phyloP scores from a whole-genome alignment of 2,888 invertebrate genomes.

The Elegia similella region DNA sequence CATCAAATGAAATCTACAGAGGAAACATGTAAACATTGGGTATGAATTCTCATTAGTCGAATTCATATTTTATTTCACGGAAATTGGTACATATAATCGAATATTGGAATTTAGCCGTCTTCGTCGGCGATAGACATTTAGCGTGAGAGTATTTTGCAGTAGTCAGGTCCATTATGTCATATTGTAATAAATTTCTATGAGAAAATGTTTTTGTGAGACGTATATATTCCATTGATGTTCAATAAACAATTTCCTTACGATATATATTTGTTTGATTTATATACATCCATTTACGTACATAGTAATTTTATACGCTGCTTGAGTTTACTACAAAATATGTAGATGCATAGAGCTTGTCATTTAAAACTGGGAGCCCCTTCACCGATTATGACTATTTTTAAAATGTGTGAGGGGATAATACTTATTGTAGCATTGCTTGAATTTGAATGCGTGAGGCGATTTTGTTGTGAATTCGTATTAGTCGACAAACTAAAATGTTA shows the following conservation, averaged over 20 bases:
- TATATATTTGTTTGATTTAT: constrained; percentile 28
- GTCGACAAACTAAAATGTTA: no score
- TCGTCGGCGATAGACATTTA: constrained; percentile 34
- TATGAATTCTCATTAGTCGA: constrained; percentile 6
- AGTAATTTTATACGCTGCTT: background rate
- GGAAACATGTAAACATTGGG: constrained; percentile 6
- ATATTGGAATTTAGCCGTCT: constrained; percentile 27
- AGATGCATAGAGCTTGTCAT: no score
- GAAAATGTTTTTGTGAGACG: constrained; percentile 37
- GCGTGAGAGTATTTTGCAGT: constrained; percentile 43
- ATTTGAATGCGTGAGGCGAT: no score
- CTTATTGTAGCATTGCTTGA: no score
- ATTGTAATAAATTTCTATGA: constrained; percentile 42
- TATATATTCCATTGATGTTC: constrained; percentile 61
- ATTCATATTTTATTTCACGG: background rate
- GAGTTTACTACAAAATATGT: no score
- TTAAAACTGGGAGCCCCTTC: no score
- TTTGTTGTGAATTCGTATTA: no score
- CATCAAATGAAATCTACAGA: constrained; percentile 12
- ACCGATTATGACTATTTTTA: no score
- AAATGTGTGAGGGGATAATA: no score
- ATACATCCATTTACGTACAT: constrained; percentile 18
- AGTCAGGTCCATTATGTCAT: constrained; percentile 39
- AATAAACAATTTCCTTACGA: constrained; percentile 63
- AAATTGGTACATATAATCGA: constrained; percentile 26